Evolutionary conservation across 2,888 invertebrate species (phyloP).

Genomic region (Rhorus exstirpatorius): DNA sequence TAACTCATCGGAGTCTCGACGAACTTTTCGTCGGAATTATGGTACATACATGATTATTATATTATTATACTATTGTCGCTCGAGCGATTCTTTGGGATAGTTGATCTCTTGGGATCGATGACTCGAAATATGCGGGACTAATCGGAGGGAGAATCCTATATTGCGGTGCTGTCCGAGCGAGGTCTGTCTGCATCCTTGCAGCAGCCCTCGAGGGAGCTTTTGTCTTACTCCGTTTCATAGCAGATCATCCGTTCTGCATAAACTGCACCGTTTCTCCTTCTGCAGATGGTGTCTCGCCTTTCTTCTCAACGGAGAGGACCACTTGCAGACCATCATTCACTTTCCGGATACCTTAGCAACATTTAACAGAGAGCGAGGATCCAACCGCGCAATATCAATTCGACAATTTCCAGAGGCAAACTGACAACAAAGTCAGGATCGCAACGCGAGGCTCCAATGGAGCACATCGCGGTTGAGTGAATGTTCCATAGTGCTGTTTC

Average conservation of each 20-base stretch:
- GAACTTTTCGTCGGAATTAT: no score
- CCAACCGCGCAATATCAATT: slow-evolving; percentile 4
- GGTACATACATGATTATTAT: no score
- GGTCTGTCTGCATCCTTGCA: slow-evolving; percentile 1
- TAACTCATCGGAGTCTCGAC: no score
- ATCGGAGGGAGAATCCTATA: neutral
- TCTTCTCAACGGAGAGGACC: slow-evolving; percentile 30
- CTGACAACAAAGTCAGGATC: neutral
- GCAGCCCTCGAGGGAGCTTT: neutral
- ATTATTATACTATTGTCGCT: no score
- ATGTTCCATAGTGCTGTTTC: neutral
- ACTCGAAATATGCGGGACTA: neutral
- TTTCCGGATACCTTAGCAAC: slow-evolving; percentile 27
- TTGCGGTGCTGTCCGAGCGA: neutral
- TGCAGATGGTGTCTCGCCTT: slow-evolving; percentile 33
- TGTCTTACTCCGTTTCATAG: slow-evolving; percentile 1
- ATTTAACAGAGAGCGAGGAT: slow-evolving; percentile 27
- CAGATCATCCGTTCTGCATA: neutral
- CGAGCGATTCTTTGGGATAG: neutral
- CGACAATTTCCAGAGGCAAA: slow-evolving; percentile 21
- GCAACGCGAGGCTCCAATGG: slow-evolving; percentile 8
- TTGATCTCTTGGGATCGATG: neutral
- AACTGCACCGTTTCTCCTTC: slow-evolving; percentile 7
- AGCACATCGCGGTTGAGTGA: slow-evolving; percentile 10
- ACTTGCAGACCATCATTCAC: slow-evolving; percentile 23